Evolutionary conservation across 2,888 invertebrate genomes (phyloP).

Genomic region (Aspidiotus rigidus): DNA sequence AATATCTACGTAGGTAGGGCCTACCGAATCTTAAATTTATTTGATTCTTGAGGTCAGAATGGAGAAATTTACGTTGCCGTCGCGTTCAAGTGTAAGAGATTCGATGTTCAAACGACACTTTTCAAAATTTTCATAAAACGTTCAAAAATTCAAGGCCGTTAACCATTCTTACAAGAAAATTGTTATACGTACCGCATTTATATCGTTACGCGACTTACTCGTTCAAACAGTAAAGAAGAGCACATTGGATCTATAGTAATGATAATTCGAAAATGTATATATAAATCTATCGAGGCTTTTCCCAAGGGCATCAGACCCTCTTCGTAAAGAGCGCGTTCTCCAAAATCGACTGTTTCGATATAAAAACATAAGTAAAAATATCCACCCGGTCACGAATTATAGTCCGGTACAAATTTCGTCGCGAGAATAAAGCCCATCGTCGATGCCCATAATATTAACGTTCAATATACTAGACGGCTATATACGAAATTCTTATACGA

Average conservation of each 20-base stretch:
- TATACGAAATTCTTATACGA: neutral
- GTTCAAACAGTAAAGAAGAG: too few species aligned
- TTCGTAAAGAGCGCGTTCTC: slow-evolving; percentile 13
- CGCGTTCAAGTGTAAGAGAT: too few species aligned
- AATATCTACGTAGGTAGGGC: too few species aligned
- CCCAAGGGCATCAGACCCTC: slow-evolving; percentile 21
- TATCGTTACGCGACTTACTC: too few species aligned
- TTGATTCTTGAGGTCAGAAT: too few species aligned
- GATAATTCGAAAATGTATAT: slow-evolving; percentile 28
- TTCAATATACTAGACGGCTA: neutral
- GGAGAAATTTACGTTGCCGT: too few species aligned
- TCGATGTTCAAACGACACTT: too few species aligned
- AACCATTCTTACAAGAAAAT: too few species aligned
- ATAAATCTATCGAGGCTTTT: slow-evolving; percentile 26
- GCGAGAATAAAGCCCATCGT: slow-evolving; percentile 15
- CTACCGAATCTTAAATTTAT: too few species aligned
- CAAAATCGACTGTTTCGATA: slow-evolving; percentile 20
- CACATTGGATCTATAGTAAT: neutral
- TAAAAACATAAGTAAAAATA: slow-evolving; percentile 18
- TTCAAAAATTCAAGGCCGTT: too few species aligned
- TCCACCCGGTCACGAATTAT: slow-evolving; percentile 13
- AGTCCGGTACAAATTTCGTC: slow-evolving; percentile 18
- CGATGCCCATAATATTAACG: neutral
- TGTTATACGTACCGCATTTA: too few species aligned
- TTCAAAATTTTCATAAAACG: too few species aligned